phyloP scores from a whole-genome alignment of 2,113 vertebrate species.

The Parotia lawesii region DNA sequence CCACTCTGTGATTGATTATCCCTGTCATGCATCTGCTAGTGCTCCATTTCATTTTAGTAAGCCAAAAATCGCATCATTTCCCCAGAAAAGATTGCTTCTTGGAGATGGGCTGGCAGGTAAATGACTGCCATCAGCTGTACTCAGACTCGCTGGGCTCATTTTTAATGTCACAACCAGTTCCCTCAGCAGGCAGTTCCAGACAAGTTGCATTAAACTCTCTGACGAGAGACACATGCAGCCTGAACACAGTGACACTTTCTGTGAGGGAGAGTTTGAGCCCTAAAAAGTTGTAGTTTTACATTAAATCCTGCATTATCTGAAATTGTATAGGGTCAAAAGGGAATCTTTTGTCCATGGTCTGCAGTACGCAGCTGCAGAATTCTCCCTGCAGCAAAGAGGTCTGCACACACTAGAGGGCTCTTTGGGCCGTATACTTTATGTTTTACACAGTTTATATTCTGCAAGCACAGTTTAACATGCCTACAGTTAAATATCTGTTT shows the following conservation, averaged over 20 bases:
- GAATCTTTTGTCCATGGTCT: background rate
- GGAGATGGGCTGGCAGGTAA: background rate
- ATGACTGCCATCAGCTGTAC: background rate
- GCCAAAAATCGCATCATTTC: slow-evolving; percentile 38
- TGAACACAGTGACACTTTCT: background rate
- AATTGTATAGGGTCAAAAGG: background rate
- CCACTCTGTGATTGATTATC: slow-evolving; percentile 1
- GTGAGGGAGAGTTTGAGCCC: background rate
- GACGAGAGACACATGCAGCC: background rate
- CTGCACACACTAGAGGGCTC: background rate
- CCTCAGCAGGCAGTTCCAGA: background rate
- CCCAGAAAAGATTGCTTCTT: background rate
- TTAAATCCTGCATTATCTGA: background rate
- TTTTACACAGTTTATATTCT: background rate
- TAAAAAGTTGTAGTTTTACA: background rate
- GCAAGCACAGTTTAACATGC: background rate
- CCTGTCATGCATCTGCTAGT: background rate
- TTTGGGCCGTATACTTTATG: background rate
- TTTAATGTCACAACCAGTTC: background rate
- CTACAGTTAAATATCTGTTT: background rate
- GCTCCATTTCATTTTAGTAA: background rate
- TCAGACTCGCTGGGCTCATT: fast-evolving
- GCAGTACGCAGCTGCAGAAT: background rate
- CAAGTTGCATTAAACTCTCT: background rate
- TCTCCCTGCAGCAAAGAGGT: background rate